Percentiles rank a stretch among this genome's conserved stretches.
phyloP scores from a whole-genome alignment of 2,113 vertebrate genomes.

The Myotis lucifugus region DNA sequence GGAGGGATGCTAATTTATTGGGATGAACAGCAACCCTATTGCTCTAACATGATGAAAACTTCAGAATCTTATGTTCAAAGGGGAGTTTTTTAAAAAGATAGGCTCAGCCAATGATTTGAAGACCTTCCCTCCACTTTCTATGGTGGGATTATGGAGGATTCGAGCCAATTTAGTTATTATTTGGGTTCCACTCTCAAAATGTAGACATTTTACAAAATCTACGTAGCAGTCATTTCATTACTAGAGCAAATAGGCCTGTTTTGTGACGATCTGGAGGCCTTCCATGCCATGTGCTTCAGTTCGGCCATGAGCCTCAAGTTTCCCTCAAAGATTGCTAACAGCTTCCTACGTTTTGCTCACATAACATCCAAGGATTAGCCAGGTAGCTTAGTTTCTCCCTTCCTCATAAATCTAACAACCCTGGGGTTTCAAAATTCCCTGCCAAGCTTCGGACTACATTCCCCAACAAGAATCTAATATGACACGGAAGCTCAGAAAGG shows the following conservation, averaged over 20 bases:
- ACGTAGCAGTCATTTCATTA: accelerated
- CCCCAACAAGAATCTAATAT: conserved; percentile 39
- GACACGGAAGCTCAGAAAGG: conserved; percentile 43
- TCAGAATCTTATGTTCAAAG: neutral
- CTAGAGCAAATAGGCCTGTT: neutral
- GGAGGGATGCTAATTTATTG: neutral
- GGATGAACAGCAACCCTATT: neutral
- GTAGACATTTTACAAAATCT: neutral
- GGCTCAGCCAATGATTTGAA: neutral
- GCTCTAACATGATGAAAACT: neutral
- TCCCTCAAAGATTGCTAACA: conserved; percentile 2
- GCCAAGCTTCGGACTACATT: conserved; percentile 26
- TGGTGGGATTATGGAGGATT: neutral
- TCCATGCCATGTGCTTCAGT: neutral
- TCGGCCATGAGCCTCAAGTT: neutral
- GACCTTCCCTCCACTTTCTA: neutral
- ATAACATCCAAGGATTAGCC: neutral
- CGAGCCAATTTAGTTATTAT: neutral
- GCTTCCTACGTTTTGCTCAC: neutral
- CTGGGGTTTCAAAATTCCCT: conserved; percentile 36
- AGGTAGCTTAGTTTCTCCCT: neutral
- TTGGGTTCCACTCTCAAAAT: neutral
- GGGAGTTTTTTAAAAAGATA: neutral
- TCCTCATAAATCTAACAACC: conserved; percentile 2
- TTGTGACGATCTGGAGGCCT: neutral